These are phyloP conservation scores for Bergia sp. DNA, from an alignment of 92 coral and sea anemone genomes.

Conservation along the genomic window DNA sequence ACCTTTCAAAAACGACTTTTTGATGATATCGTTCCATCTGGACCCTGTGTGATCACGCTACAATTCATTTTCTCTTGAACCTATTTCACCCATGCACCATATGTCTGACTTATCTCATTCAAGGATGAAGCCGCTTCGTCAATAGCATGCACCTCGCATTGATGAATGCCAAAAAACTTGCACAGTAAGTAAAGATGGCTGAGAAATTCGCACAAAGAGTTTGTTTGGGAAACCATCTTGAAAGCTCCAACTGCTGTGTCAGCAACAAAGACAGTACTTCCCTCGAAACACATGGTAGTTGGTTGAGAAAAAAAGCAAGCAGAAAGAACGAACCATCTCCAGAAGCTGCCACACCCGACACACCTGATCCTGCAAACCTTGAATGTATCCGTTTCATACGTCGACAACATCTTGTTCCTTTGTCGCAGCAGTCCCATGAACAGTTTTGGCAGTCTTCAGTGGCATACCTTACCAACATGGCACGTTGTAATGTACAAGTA, in stretches of 20 bases:
- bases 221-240: conserved; percentile 44
- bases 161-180: conserved; percentile 33
- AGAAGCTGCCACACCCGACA: neutral
- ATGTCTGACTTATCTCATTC: neutral
- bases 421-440: conserved; percentile 43
- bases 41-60: conserved; percentile 11
- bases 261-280: conserved; percentile 51
- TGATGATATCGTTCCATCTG: conserved; percentile 32
- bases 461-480: conserved; percentile 41
- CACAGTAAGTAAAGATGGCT: conserved; percentile 12
- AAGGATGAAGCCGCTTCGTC: conserved; percentile 24
- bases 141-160: conserved; percentile 1
- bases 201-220: conserved; percentile 19
- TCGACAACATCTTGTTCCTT: conserved; percentile 15
- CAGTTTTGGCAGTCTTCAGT: conserved; percentile 41
- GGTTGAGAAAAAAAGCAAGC: conserved; percentile 54
- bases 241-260: conserved; percentile 64
- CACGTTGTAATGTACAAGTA: conserved; percentile 26
- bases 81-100: conserved; percentile 40
- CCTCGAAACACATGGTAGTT: conserved; percentile 49
- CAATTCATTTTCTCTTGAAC: conserved; percentile 31
- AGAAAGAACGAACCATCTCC: conserved; percentile 49
- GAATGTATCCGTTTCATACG: conserved; percentile 17
- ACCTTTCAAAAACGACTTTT: neutral
- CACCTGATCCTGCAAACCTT: conserved; percentile 55